Evolutionary conservation across 2,113 vertebrate species (phyloP), one percentile per base, ranked within the genome.

Genomic region (Planiliza haematocheilus): DNA sequence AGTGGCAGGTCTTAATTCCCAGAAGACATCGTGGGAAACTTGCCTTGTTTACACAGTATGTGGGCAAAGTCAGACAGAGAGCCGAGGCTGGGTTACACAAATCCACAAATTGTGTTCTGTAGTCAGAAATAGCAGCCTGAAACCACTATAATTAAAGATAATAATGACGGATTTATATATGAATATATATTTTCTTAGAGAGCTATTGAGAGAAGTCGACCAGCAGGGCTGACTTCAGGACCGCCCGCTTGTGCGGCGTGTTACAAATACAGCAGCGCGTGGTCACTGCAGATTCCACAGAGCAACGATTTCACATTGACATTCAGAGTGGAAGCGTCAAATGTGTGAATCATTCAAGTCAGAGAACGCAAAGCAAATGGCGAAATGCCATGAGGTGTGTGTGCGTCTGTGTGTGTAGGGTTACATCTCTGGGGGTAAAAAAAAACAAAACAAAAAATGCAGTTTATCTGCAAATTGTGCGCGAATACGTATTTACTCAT

Each of bases 281-380:
- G 51, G 37, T 67, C 45, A 53, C 21, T 53, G 45, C 36, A 57
- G 43, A 42, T 51, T 56, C 51, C 69, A 69, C 65, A 64, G 68
- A 70, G 7, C 21, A 37, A 20, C 51, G 41, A 37, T 63, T 79
- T 65, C 17, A 56, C 48, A 60, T 30, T 65, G 48, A 65, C 30
- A 78, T 81, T 75, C 51, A 30, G 49, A 24, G n/a, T 10, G 38
- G 8, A 66, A 53, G 74, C 60, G 51, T 64, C 41, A 68, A 50
- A 74, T 17, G 1, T 39, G 70, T 74, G 51, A 80, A 59, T 80
- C 37, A 77, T 80, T 77, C 41, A 74, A 53, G 70, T 57, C 41
- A 56, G 60, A 34, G 65, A 38, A 48, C 53, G 68, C 30, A 73
- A 9, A 57, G 62, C 13, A 77, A 73, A 62, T 71, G 46, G 49